phyloP scores from a whole-genome alignment of 2,888 invertebrate genomes.

The Cryptus armator region DNA sequence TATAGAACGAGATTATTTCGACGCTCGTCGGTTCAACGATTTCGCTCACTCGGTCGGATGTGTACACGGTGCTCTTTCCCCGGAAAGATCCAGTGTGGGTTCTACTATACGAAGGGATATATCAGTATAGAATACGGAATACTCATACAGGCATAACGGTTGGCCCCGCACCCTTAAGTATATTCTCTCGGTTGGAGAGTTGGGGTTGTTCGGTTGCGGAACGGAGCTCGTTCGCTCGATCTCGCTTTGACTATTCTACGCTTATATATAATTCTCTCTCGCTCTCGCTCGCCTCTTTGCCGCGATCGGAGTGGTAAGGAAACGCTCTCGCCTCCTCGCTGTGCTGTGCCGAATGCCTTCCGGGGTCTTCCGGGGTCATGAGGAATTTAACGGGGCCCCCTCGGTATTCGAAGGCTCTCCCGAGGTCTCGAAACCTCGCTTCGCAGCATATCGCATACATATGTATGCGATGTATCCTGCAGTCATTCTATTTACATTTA shows the following conservation, averaged over 20 bases:
- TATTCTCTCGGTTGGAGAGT: conserved; percentile 61
- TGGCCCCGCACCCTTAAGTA: conserved; percentile 46
- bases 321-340: conserved; percentile 42
- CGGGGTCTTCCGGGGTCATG: conserved; percentile 67
- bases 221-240: conserved; percentile 17
- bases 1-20: conserved; percentile 83
- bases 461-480: conserved; percentile 48
- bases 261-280: conserved; percentile 12
- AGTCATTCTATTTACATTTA: conserved; percentile 52
- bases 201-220: conserved; percentile 57
- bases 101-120: conserved; percentile 12
- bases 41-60: conserved; percentile 60
- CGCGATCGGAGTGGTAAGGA: conserved; percentile 64
- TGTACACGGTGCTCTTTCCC: conserved; percentile 24
- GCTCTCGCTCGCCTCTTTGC: conserved; percentile 24
- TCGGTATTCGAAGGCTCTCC: conserved; percentile 61
- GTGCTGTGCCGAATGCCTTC: conserved; percentile 62
- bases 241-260: conserved; percentile 14
- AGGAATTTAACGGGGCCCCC: conserved; percentile 67
- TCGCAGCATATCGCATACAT: conserved; percentile 55
- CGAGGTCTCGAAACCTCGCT: conserved; percentile 62
- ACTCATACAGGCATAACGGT: conserved; percentile 31
- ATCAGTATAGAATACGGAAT: conserved; percentile 33
- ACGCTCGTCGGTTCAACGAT: conserved; percentile 68
- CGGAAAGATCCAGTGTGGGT: conserved; percentile 34